Base-by-base conservation (phyloP, 53 echinoderm and acorn worm species). In the Zoroaster sp. region DNA sequence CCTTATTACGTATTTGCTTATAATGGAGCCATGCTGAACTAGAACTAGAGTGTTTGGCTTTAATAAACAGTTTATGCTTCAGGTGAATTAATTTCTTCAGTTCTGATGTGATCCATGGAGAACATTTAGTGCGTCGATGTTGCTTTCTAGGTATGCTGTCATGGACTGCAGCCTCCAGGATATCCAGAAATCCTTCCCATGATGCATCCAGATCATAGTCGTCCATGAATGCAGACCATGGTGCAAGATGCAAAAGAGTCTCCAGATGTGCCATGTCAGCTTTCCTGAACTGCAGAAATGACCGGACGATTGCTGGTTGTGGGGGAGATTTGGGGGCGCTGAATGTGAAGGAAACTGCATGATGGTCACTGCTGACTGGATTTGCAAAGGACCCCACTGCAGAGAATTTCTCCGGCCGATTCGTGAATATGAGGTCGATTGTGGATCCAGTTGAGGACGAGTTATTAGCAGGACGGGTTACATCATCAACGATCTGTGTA, bases 201-300 rank as follows among this genome's bases (percentile, higher is more conserved):
- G 40, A 55, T 74, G 89, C 21, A 44, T 88, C 51, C 35, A 66
- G 76, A 46, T 88, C 59, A 21, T 69, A 15, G 28, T 36, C 45
- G 25, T 89, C 70, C 33, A 89, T 38, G 65, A 78, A 67, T 11
- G 59, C 67, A 44, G 34, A 68, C 79, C 89, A 89, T 32, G 79
- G 80, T 31, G 89, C 89, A 35, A 89, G 72, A 28, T 89, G 75
- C 38, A 89, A 45, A 34, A 78, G 70, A 25, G 68, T 77, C 30
- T 79, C 77, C 28, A 89, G 20, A 30, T 89, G 89, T 18, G 43
- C 5, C 10, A 46, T 28, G 79, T 89, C 89, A 18, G 89, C 89
- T 67, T 67, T 78, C 4, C 43, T 66, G 51, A 42, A 89, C 39
- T 40, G 71, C 15, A 89, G 42, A 69, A 78, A 89, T 47, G 77